A percentile compares a stretch with the other conserved stretches of the same genome.
These are phyloP conservation scores for Hyperoodon ampullatus DNA, from an alignment of 2,113 vertebrate genomes.

Conservation along the genomic window DNA sequence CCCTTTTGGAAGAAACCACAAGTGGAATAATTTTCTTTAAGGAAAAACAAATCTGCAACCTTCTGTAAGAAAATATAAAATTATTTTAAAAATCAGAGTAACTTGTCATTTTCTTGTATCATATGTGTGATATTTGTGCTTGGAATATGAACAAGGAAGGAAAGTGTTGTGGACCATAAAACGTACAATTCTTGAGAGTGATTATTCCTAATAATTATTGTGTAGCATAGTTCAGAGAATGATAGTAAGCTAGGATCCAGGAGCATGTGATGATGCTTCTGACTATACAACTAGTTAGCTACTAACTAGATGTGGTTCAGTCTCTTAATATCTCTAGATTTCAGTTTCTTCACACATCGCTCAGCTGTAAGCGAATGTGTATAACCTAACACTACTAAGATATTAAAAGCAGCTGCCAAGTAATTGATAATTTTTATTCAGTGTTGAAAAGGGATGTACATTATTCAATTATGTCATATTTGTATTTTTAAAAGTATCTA, in stretches of 20 bases:
- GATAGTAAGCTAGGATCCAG: background rate
- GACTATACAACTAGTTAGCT: background rate
- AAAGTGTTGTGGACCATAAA: background rate
- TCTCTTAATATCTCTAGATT: background rate
- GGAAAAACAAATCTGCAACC: background rate
- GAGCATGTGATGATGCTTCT: background rate
- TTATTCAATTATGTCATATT: background rate
- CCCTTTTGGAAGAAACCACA: background rate
- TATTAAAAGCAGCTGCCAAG: background rate
- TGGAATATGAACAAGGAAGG: background rate
- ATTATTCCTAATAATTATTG: background rate
- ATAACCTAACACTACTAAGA: background rate
- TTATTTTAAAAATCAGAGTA: background rate
- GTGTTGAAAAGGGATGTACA: background rate
- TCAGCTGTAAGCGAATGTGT: background rate
- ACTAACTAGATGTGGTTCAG: background rate
- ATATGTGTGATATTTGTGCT: background rate
- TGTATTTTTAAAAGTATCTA: background rate
- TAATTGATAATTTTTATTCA: background rate
- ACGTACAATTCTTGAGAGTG: background rate
- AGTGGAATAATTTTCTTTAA: background rate
- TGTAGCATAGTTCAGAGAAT: background rate
- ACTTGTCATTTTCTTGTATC: background rate
- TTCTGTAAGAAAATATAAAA: background rate
- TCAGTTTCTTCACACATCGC: background rate